Base-by-base conservation (phyloP, 2,888 invertebrate genomes). In the Ochlodes sylvanus region DNA sequence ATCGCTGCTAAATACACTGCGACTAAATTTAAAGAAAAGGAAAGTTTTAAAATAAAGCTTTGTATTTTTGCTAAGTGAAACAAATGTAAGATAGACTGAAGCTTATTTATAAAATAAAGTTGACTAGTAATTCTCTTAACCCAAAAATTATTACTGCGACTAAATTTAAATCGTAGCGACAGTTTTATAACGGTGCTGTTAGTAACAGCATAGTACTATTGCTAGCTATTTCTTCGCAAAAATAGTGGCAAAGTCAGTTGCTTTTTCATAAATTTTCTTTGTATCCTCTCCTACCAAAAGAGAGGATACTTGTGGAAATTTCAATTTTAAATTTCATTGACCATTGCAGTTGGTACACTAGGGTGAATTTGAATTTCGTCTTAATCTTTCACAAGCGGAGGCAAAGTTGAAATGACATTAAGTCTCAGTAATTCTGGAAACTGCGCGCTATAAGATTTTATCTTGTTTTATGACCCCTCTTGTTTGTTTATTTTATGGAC, bases 341-440 rank as follows among this genome's bases (percentile, higher is more conserved):
- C 62, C 56, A 68, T 21, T 61, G 60, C 61, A 55, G 61, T 61
- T 15, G 32, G 50, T 61, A 47, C 34, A 67, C 44, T 61, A 17
- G 15, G n/a, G 21, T 41, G 56, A 62, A 68, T 68, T 62, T 62
- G 61, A 68, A 68, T 62, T 50, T 56, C 47, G 67, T 62, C 60
- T 66, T 61, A 68, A 68, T 68, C 55, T 54, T 62, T 62, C 62
- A 50, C 47, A 56, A 61, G 61, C 44, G 44, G 66, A 34, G 44
- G 54, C 21, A n/a, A 61, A 62, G 67, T 67, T 67, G 47, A 67
- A 61, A 67, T 56, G 67, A 61, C 55, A 62, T 67, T 67, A 67
- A 62, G 47, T 47, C 67, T 62, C 62, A 17, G 50, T 56, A 27
- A 41, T 68, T 62, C 56, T 54, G 56, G 56, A 56, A 68, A 68